A percentile compares a stretch with the other conserved stretches of the same genome.
phyloP scores from a whole-genome alignment of 2,888 invertebrate genomes.

The Tenthredo livida region DNA sequence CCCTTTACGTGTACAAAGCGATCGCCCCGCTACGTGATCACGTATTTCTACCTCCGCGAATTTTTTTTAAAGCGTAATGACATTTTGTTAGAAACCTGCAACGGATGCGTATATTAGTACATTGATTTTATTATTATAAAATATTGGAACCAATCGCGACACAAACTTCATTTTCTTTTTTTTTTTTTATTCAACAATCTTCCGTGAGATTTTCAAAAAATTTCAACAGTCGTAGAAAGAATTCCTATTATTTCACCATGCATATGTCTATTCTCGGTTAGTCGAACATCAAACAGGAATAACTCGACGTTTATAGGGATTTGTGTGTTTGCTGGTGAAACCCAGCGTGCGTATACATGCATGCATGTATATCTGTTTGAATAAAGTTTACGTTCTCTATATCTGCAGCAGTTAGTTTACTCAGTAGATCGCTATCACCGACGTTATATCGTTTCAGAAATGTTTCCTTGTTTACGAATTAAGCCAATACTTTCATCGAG shows the following conservation, averaged over 20 bases:
- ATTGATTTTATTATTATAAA: not conserved
- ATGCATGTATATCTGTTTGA: not conserved
- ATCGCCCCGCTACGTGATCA: constrained; percentile 22
- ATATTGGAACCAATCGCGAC: no score
- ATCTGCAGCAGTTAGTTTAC: constrained; percentile 17
- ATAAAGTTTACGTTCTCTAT: constrained; percentile 26
- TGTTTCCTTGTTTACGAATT: constrained; percentile 1
- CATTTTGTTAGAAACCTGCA: not conserved
- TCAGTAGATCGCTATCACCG: constrained; percentile 25
- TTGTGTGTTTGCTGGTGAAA: not conserved
- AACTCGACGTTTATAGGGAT: not conserved
- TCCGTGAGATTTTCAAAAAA: not conserved
- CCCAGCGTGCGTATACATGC: not conserved
- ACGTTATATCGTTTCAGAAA: not conserved
- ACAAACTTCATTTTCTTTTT: no score
- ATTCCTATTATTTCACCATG: not conserved
- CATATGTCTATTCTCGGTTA: not conserved
- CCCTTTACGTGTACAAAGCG: not conserved
- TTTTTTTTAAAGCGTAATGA: constrained; percentile 1
- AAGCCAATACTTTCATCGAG: not conserved
- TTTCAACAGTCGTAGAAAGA: not conserved
- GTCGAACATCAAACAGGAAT: not conserved
- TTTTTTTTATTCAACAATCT: not conserved
- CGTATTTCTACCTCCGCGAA: not conserved
- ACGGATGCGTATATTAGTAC: not conserved